Conservation (phyloP, 2,797 vertebrate species). For the Luscinia luscinia region DNA sequence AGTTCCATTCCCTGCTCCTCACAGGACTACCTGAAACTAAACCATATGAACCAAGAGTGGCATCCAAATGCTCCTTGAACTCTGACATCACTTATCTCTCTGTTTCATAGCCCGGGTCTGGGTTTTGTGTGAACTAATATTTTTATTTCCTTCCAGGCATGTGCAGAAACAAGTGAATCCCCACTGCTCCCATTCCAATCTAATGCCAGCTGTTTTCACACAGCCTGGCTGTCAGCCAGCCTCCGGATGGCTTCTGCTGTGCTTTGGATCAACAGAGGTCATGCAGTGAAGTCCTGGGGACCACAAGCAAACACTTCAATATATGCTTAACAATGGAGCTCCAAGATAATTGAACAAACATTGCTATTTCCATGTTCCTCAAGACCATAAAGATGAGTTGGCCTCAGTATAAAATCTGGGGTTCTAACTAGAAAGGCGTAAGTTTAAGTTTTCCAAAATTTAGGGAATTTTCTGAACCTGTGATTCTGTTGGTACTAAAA, state of each 20-base stretch:
- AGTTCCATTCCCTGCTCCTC: background rate
- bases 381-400: background rate
- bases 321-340: background rate
- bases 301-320: background rate
- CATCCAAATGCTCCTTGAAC: background rate
- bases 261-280: background rate
- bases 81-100: background rate
- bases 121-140: background rate
- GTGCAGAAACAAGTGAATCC: background rate
- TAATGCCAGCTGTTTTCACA: slow-evolving; percentile 6
- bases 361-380: background rate
- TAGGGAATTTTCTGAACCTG: background rate
- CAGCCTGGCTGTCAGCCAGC: slow-evolving; percentile 11
- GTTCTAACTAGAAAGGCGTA: background rate
- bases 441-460: background rate
- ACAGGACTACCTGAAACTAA: background rate
- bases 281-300: background rate
- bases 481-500: background rate
- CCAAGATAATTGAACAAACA: background rate
- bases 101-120: background rate
- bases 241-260: background rate
- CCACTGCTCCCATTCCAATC: background rate
- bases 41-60: background rate
- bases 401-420: background rate
- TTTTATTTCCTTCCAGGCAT: background rate